Evolutionary conservation across 30 jellyfish, hydroid and myxozoan species (phyloP), one percentile per base, ranked within the genome.

Genomic region (Rhopilema esculentum): DNA sequence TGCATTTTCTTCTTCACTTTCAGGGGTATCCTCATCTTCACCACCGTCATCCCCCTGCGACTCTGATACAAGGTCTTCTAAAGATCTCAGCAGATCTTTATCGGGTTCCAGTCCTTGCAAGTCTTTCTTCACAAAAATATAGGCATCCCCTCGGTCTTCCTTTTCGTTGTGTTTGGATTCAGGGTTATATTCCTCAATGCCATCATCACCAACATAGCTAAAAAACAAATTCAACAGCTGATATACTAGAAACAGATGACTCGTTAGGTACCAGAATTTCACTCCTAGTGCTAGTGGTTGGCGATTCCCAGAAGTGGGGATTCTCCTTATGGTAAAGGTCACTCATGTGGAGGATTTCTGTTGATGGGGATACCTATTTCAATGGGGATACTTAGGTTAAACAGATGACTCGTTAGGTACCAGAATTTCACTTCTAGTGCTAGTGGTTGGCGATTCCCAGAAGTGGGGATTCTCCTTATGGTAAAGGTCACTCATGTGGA

Each of bases 131-230:
- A 84, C 92, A 71, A 71, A 84, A 4, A 84, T 84, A 62, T 84
- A 84, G 9, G 92, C 92, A 7, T 84, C 92, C 71, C 92, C 92
- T n/a, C 87, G 28, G 87, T 84, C 92, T 19, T 84, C 92, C 72
- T 84, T 75, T 22, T 84, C 92, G 33, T n/a, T 40, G 66, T 71
- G 73, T 26, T 84, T 84, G 18, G 92, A 67, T 21, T 61, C 64
- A 1, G 83, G 84, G 74, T 84, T 81, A 33, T 84, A 84, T 16
- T 64, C 78, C 25, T 84, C 92, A 12, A 61, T 61, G 16, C 72
- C 21, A 27, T 84, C 92, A 24, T 84, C 92, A 9, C 92, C 92
- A 72, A 33, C 20, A 65, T 84, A 84, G 71, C 92, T 83, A 53
- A 12, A 83, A 68, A 31, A 16, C 21, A 24, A 66, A 4, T 7